Evolutionary conservation across 2,888 invertebrate genomes (phyloP).

Genomic region (Dendrolimus houi): DNA sequence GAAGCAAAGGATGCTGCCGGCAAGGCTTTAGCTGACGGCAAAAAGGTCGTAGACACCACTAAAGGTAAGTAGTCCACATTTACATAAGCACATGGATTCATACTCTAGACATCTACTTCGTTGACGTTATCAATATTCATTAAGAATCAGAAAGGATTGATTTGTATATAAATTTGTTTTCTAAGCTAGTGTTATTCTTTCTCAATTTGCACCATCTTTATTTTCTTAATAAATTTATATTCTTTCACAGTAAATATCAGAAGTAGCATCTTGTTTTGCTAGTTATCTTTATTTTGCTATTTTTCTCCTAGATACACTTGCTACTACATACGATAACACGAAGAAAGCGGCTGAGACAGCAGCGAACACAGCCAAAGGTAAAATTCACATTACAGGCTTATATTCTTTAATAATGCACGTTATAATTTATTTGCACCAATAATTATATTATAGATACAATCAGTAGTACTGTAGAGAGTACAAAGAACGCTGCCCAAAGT

Average conservation of each 20-base stretch:
- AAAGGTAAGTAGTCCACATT: constrained; percentile 40
- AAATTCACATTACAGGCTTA: constrained; percentile 10
- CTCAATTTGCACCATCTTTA: no score
- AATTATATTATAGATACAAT: constrained; percentile 35
- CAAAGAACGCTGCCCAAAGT: constrained; percentile 34
- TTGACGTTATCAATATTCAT: not conserved
- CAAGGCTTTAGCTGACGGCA: constrained; percentile 64
- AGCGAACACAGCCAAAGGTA: constrained; percentile 60
- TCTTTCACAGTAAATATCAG: no score
- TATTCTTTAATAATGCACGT: constrained; percentile 12
- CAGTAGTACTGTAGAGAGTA: constrained; percentile 37
- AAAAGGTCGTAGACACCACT: constrained; percentile 63
- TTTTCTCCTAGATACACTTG: constrained; percentile 48
- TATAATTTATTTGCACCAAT: constrained; percentile 15
- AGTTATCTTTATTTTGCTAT: constrained; percentile 10
- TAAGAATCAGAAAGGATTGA: not conserved
- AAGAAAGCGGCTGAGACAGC: constrained; percentile 66
- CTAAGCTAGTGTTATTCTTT: no score
- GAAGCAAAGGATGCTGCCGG: constrained; percentile 61
- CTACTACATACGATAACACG: constrained; percentile 57
- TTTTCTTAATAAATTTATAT: no score
- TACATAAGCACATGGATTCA: no score
- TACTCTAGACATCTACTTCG: no score
- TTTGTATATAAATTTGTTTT: not conserved
- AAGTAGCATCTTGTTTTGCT: constrained; percentile 8